Evolutionary conservation across 2,888 invertebrate species (phyloP), one percentile per base, ranked within the genome.

Genomic region (Barypeithes pellucidus): DNA sequence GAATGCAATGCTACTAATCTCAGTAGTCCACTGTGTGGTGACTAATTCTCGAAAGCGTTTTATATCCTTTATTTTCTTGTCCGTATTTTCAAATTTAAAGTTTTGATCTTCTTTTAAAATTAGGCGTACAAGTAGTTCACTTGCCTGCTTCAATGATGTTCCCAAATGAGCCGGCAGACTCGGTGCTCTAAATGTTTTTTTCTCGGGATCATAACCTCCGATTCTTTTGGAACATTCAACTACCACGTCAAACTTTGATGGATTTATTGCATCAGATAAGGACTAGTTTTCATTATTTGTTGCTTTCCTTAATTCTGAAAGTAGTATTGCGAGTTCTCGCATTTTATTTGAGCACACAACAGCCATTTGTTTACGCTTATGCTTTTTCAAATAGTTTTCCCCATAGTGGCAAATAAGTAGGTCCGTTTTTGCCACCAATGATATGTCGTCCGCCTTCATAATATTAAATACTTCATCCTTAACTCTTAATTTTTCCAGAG

Each of bases 361-460:
- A n/a, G 39, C 63, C 20, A 77, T 77, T 61, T 77, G 77, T 50
- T 77, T 67, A 36, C 79, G 73, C 59, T 77, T 79, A 57, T 78
- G 79, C 61, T 79, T 78, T 18, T 59, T 45, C 16, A 77, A 36
- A 29, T 68, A 57, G 5, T 63, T 20, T 66, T 79, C 76, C 5
- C 76, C 77, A 52, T 72, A 79, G 36, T 75, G 61, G 57, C 76
- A 77, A 45, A 79, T 76, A 9, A 78, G 57, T 3, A 76, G 73
- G 62, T 79, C 78, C 60, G 57, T 70, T 63, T 78, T 77, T n/a
- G 75, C 78, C 12, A 9, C 75, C 3, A 78, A 71, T 3, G 79
- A 77, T 14, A 72, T 69, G 61, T 75, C 65, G 54, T 80, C 80
- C 8, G 76, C 77, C 16, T 76, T 76, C 79, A 80, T 79, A 3